These are phyloP conservation scores for Daphoenositta chrysoptera DNA, from an alignment of 2,113 vertebrate species.

Conservation along the genomic window DNA sequence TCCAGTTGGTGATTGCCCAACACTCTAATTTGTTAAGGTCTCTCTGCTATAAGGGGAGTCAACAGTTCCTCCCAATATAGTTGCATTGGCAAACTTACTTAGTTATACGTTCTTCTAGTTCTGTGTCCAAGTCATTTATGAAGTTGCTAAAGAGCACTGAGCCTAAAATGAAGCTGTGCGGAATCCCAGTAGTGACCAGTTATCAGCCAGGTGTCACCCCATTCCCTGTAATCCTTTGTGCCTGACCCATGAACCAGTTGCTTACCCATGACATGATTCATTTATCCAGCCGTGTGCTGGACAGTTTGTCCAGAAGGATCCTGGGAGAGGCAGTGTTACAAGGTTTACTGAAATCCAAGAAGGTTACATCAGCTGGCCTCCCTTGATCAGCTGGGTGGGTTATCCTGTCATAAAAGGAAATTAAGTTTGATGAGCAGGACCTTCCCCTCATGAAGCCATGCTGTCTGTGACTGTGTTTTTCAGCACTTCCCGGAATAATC, in stretches of 20 bases:
- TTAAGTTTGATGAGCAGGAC: background rate
- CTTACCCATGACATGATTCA: background rate
- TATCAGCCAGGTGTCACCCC: background rate
- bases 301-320: background rate
- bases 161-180: background rate
- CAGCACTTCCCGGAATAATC: background rate
- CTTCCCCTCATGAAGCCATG: background rate
- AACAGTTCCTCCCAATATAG: background rate
- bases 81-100: background rate
- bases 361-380: background rate
- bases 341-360: background rate
- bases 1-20: background rate
- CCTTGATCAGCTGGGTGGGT: background rate
- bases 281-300: background rate
- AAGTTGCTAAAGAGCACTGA: background rate
- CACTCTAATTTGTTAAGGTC: background rate
- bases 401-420: background rate
- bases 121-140: too few species aligned
- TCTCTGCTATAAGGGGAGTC: background rate
- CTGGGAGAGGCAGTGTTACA: background rate
- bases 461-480: background rate
- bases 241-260: background rate
- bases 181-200: background rate
- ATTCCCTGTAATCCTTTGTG: background rate
- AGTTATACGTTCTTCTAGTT: background rate